These are phyloP conservation scores for Sitophilus oryzae DNA, from an alignment of 1,140 invertebrate species.

Conservation along the genomic window DNA sequence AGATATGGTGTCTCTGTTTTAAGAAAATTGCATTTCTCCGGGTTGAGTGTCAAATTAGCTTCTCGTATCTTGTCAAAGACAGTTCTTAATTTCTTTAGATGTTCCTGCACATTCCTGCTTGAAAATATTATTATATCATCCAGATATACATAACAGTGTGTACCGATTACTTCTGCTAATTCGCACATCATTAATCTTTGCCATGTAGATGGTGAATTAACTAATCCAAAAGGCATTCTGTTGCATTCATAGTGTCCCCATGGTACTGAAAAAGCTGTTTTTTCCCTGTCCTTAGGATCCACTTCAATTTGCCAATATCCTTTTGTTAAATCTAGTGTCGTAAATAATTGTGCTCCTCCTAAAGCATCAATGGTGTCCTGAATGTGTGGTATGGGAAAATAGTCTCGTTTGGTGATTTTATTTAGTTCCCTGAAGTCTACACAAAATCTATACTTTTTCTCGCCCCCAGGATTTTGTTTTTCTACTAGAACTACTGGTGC, in stretches of 20 bases:
- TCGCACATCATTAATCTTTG: too few relatives aligned
- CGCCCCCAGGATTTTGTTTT: conserved; percentile 35
- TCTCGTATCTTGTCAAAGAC: too few relatives aligned
- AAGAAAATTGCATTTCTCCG: conserved; percentile 46
- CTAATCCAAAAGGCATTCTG: conserved; percentile 45
- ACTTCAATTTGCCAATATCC: conserved; percentile 48
- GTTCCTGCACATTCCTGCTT: too few relatives aligned
- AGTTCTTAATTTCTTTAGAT: too few relatives aligned
- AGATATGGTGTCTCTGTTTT: conserved; percentile 43
- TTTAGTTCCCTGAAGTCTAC: conserved; percentile 39
- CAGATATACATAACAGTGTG: too few relatives aligned
- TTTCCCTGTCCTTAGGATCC: conserved; percentile 36
- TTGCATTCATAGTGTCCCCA: conserved; percentile 43
- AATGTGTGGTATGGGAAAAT: conserved; percentile 47
- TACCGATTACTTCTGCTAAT: too few relatives aligned
- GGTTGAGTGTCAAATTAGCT: too few relatives aligned
- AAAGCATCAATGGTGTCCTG: conserved; percentile 44
- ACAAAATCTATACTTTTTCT: conserved; percentile 24
- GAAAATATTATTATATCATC: too few relatives aligned
- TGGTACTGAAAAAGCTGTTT: conserved; percentile 44
- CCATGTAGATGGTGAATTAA: conserved; percentile 41
- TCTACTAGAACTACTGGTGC: conserved; percentile 44
- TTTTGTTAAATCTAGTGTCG: conserved; percentile 41
- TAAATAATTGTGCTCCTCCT: conserved; percentile 39
- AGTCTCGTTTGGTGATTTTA: conserved; percentile 39